Base-by-base conservation (phyloP, 2,797 vertebrate species). In the Sebastes trivittatus region DNA sequence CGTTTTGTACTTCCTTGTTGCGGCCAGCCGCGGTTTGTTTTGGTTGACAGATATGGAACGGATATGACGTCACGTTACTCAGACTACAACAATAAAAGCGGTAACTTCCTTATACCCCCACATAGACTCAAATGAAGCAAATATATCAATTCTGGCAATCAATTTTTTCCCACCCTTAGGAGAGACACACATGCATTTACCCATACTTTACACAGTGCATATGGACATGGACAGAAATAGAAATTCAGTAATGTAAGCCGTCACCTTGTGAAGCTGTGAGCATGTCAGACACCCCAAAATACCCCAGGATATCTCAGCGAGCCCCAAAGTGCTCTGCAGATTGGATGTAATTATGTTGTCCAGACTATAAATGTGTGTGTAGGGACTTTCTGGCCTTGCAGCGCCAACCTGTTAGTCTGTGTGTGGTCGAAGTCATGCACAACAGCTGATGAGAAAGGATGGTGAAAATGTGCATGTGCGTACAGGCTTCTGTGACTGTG, bases 361-460 rank as follows among this genome's bases (percentile, higher is more conserved):
- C 62, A 49, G 65, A 55, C 58, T 63, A 32, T 80, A 81, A 77
- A 69, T 55, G 60, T 79, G 46, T 3, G 29, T 38, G 62, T 55
- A 22, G 32, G 32, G 81, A 87, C 77, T 85, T 89, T 82, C 77
- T 85, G 89, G 77, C 80, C 78, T 74, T 14, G 73, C 80, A 79
- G 85, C 82, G 62, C 65, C 75, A 84, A 72, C 70, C 63, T 69
- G 64, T 85, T 85, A 68, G 78, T 85, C 70, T 86, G 90, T 86
- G 89, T 90, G 87, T 90, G 89, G 87, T 91, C 84, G 77, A 80
- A 85, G 82, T 92, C 86, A 79, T 66, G 36, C 65, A 77, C 60
- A 86, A 72, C 89, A 92, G 85, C 88, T 91, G 87, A 88, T 61
- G 83, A 78, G 75, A 78, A 79, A 72, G 68, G 49, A 65, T 72